Evolutionary conservation across 2,797 vertebrate genomes (phyloP).

Genomic region (Dicrostonyx torquatus): DNA sequence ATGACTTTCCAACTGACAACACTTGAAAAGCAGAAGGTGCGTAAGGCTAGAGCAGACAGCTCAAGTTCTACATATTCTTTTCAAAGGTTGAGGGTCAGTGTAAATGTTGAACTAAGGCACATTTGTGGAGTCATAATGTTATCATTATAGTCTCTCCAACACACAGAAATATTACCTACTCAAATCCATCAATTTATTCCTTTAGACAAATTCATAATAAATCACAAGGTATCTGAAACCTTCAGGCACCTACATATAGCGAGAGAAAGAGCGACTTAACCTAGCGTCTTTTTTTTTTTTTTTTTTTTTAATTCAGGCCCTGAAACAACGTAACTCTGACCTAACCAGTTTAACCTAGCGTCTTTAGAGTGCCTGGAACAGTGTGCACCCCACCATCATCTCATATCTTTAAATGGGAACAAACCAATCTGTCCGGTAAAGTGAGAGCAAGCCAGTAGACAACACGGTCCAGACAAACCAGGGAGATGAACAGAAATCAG

Average conservation of each 20-base stretch:
- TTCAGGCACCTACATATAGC: background rate
- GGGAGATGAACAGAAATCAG: background rate
- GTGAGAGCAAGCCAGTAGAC: background rate
- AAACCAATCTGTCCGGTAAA: background rate
- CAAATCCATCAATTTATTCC: background rate
- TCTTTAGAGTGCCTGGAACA: background rate
- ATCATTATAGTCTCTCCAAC: background rate
- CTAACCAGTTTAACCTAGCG: background rate
- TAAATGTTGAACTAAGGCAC: background rate
- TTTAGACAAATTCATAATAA: background rate
- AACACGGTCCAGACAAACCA: background rate
- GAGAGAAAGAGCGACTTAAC: background rate
- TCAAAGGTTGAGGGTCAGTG: background rate
- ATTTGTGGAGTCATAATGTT: background rate
- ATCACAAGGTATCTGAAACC: background rate
- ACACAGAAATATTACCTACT: background rate
- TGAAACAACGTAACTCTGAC: no score
- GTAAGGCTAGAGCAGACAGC: background rate
- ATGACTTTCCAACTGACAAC: background rate
- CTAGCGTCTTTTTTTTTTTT: background rate
- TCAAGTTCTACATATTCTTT: background rate
- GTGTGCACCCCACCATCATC: background rate
- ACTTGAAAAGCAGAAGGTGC: background rate
- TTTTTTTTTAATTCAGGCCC: no score
- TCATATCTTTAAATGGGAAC: background rate